Evolutionary conservation across 2,888 invertebrate genomes (phyloP), one percentile per base, ranked within the genome.

Genomic region (Gnatocerus cornutus): DNA sequence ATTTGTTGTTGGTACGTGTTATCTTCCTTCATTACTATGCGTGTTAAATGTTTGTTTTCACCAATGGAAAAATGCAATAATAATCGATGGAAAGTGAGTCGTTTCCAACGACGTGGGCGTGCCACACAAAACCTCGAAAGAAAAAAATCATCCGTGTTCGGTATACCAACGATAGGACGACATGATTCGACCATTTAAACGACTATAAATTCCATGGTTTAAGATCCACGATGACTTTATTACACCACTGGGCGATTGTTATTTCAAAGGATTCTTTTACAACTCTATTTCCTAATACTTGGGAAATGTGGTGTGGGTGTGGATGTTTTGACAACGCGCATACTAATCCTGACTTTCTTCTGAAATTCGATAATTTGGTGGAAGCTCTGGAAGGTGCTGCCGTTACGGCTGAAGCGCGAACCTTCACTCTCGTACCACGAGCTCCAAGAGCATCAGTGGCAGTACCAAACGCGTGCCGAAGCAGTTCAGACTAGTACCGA

Each of bases 101-200:
- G 67, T 48, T 46, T 16, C 16, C 5, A 12, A 10, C 52, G 30
- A 39, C 61, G 73, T 74, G 43, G 74, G 74, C 59, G 74, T 74
- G 68, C 71, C 71, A 69, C 64, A 69, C 68, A 74, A 56, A 66
- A 64, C 48, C 65, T 67, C 59, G 21, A 48, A 45, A 41, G 46
- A 67, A 69, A 69, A 66, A 68, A 14, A 64, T 56, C 33, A 50
- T 43, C 43, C 66, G 58, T 71, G 63, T 61, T 61, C 30, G 50
- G 50, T 61, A 56, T 58, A 33, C 53, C 43, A 33, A 69, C 50
- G 73, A 77, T 72, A 73, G 71, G 66, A 69, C 71, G 71, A 77
- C 77, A 77, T 69, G 74, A 67, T 68, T 77, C 72, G 70, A 76
- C 75, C 76, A 77, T 77, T 77, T 76, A 73, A 74, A 70, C 50